Conservation (phyloP, 2,888 invertebrate genomes). For the Scaptomyza caliginosa region DNA sequence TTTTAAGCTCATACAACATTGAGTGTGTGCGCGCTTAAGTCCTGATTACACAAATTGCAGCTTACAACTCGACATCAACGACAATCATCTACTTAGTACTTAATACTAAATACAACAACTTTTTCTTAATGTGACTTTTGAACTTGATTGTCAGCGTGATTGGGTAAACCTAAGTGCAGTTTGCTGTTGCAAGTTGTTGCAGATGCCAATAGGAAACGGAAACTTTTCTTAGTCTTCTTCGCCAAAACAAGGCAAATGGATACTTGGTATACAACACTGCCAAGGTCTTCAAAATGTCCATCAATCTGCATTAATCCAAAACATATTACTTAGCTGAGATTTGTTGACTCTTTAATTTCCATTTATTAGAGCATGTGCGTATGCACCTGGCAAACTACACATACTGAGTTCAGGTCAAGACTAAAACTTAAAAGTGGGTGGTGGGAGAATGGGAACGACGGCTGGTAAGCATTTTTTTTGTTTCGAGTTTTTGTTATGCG, state of each 20-base stretch:
- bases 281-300: too few relatives aligned
- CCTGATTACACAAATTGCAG: conserved; percentile 62
- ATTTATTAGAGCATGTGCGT: neutral
- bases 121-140: too few relatives aligned
- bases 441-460: neutral
- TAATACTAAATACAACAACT: conserved; percentile 10
- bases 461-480: neutral
- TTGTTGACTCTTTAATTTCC: conserved; percentile 5
- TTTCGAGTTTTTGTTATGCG: conserved; percentile 6
- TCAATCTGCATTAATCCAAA: too few relatives aligned
- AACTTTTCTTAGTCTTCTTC: too few relatives aligned
- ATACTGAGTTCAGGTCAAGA: neutral
- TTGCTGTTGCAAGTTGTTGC: too few relatives aligned
- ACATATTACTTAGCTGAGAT: neutral
- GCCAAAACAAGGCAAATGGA: too few relatives aligned
- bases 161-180: too few relatives aligned
- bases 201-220: too few relatives aligned
- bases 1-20: conserved; percentile 47
- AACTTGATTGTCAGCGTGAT: too few relatives aligned
- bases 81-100: conserved; percentile 12
- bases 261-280: too few relatives aligned
- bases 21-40: conserved; percentile 39
- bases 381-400: conserved; percentile 19
- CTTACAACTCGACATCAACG: conserved; percentile 57
- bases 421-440: neutral